Base-by-base conservation (phyloP, 2,888 invertebrate genomes). In the Scaptomyza polygonia region DNA sequence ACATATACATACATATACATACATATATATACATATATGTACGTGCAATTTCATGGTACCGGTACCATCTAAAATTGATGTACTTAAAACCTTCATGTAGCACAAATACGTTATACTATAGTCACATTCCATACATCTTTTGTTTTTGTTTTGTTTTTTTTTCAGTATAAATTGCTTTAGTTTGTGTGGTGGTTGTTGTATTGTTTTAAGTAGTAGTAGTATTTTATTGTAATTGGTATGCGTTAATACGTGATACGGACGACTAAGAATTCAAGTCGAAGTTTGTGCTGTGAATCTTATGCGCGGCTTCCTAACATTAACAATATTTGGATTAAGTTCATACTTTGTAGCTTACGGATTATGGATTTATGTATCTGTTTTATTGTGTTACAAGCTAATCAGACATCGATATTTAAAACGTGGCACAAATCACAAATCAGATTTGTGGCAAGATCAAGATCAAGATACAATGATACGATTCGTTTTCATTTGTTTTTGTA, bases 341-440 rank as follows among this genome's bases (percentile, higher is more conserved):
- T 81, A 74, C 70, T 67, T 71, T 32, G 55, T 68, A 64, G 67
- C 58, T 77, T 77, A 61, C 52, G 34, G 62, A 34, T 49, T 73
- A 79, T 74, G 83, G 67, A 65, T 72, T 57, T 51, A 65, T 70
- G 47, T 49, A 45, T 54, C 34, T 40, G 16, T 61, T 7, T 36
- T 36, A 14, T 67, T 64, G 42, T 65, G 66, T 61, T 87, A 87
- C 80, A 76, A 72, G 79, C 87, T 87, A 87, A 77, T 87, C 89
- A 87, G 86, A 87, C 86, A 87, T 87, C 86, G 76, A 84, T 88
- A 86, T 84, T 85, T 82, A 87, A 83, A 84, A 86, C 72, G 83
- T 88, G 84, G 88, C 88, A 88, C 83, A 84, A 84, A 86, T 83
- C 88, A 86, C 88, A 83, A 83, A 76, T 81, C 79, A 85, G 88